Evolutionary conservation across 2,797 vertebrate genomes (phyloP).

Genomic region (Lacerta viridis): DNA sequence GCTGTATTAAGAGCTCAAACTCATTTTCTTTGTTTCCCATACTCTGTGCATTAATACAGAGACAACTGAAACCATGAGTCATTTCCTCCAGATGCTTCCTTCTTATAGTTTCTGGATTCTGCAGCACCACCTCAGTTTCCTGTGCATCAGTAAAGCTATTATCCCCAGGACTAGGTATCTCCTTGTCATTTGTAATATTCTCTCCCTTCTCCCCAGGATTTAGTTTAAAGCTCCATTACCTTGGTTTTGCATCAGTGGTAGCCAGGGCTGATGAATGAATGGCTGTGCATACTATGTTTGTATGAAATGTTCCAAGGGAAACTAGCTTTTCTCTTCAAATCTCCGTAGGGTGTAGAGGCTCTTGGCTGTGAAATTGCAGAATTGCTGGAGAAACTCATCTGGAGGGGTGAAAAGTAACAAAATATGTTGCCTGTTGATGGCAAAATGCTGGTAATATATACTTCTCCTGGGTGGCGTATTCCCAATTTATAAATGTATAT

Average conservation of each 20-base stretch:
- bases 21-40: too few species aligned
- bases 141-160: too few species aligned
- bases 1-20: too few species aligned
- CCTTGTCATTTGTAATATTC: too few species aligned
- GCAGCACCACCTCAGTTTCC: too few species aligned
- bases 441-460: neutral
- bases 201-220: too few species aligned
- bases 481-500: neutral
- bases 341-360: neutral
- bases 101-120: too few species aligned
- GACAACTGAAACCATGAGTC: too few species aligned
- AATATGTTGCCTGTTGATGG: constrained; percentile 24
- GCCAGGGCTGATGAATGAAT: neutral
- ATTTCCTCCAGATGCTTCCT: too few species aligned
- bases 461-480: neutral
- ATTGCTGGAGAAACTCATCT: constrained; percentile 8
- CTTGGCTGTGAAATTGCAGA: constrained; percentile 23
- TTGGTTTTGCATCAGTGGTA: neutral
- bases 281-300: neutral
- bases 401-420: neutral
- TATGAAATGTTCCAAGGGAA: neutral
- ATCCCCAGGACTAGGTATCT: too few species aligned
- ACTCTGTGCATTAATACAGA: too few species aligned
- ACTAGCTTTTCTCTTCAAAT: neutral
- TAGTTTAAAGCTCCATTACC: neutral